phyloP scores from a whole-genome alignment of 2,888 invertebrate genomes.

The Cataglyphis cursor region DNA sequence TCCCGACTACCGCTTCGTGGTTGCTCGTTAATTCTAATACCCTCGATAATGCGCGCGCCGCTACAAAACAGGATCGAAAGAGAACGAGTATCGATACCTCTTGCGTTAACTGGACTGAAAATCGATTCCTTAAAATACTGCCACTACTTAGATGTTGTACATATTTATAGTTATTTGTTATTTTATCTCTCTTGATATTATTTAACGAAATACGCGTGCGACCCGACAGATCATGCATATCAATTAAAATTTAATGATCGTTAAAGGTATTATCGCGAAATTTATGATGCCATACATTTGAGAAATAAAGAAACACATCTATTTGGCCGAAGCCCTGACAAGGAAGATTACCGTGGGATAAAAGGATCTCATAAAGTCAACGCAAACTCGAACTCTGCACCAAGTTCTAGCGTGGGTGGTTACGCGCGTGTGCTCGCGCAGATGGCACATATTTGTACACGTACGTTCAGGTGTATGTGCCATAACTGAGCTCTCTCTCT shows the following conservation, averaged over 20 bases:
- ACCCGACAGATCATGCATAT: background rate
- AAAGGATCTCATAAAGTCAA: constrained; percentile 69
- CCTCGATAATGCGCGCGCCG: constrained; percentile 30
- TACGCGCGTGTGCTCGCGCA: constrained; percentile 13
- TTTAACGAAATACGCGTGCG: background rate
- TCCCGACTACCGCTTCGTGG: constrained; percentile 39
- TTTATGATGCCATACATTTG: constrained; percentile 49
- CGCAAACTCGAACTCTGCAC: constrained; percentile 51
- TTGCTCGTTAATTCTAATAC: constrained; percentile 55
- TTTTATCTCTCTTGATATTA: background rate
- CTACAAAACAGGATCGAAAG: constrained; percentile 56
- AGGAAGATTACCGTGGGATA: constrained; percentile 64
- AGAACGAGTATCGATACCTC: constrained; percentile 35
- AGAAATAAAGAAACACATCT: constrained; percentile 62
- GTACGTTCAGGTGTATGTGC: constrained; percentile 60
- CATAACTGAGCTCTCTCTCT: constrained; percentile 59
- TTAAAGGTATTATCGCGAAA: background rate
- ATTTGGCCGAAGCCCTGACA: constrained; percentile 42
- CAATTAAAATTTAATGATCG: background rate
- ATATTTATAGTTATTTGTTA: background rate
- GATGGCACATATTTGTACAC: constrained; percentile 49
- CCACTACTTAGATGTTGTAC: background rate
- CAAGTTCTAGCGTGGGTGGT: constrained; percentile 22
- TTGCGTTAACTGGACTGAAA: constrained; percentile 31
- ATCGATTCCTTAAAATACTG: constrained; percentile 28